Percentiles rank a stretch among this genome's conserved stretches.
Conservation (phyloP, 1,140 invertebrate genomes). For the Phenacoccus solenopsis region DNA sequence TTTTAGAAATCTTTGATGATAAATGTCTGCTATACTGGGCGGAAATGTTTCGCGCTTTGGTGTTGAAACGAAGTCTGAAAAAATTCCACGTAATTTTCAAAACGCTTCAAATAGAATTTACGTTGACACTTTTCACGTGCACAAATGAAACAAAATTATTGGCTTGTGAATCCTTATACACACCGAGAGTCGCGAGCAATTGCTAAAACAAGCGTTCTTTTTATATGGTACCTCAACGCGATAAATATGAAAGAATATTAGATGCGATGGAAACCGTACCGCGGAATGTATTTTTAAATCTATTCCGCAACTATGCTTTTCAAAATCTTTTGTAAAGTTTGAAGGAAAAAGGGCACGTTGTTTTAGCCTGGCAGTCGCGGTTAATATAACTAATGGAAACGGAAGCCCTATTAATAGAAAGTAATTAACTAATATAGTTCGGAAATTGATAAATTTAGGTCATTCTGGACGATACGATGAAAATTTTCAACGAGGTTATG, state of each 20-base stretch:
- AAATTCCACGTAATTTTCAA: neutral
- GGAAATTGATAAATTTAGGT: too few species aligned
- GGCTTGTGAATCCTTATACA: neutral
- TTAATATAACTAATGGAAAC: neutral
- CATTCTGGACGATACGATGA: too few species aligned
- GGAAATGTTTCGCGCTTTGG: neutral
- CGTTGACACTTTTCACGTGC: neutral
- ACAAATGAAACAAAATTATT: neutral
- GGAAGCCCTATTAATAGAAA: neutral
- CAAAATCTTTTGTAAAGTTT: neutral
- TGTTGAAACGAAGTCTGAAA: neutral
- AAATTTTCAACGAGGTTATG: too few species aligned
- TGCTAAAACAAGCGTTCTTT: neutral
- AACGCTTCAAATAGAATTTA: neutral
- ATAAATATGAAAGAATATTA: neutral
- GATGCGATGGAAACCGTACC: neutral
- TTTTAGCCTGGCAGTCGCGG: neutral
- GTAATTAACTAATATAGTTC: neutral
- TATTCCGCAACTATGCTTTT: neutral
- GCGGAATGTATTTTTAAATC: neutral
- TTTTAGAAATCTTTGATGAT: neutral
- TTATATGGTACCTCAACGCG: neutral
- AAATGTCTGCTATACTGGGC: neutral
- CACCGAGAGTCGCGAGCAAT: too few species aligned
- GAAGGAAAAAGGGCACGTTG: neutral